phyloP scores from a whole-genome alignment of 2,797 vertebrate genomes.

The Poecilia velifera region DNA sequence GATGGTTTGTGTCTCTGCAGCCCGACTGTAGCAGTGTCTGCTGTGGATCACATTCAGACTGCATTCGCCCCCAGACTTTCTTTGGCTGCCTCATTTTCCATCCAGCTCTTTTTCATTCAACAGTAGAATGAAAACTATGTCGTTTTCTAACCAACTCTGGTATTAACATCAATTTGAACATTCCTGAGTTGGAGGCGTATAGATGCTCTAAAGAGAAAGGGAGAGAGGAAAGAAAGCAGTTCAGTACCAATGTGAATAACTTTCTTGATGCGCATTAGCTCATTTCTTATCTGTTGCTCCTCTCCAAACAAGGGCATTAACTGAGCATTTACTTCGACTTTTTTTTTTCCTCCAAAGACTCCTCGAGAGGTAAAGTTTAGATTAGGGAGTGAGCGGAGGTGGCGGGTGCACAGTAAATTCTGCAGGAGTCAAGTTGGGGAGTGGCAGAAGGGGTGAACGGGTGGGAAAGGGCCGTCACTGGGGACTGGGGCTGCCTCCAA shows the following conservation, averaged over 20 bases:
- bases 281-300: conserved; percentile 48
- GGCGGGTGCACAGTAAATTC: conserved; percentile 48
- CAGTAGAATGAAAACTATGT: conserved; percentile 70
- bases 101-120: conserved; percentile 57
- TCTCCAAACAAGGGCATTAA: conserved; percentile 88
- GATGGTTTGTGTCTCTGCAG: conserved; percentile 56
- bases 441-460: conserved; percentile 61
- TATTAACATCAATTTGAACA: conserved; percentile 77
- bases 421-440: conserved; percentile 59
- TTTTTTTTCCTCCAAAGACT: conserved; percentile 77
- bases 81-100: conserved; percentile 76
- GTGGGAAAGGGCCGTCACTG: conserved; percentile 75
- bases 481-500: conserved; percentile 82
- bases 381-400: conserved; percentile 46
- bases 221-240: conserved; percentile 51
- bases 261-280: conserved; percentile 39
- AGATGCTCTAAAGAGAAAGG: conserved; percentile 29
- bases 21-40: conserved; percentile 43
- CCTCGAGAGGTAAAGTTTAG: conserved; percentile 76
- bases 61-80: conserved; percentile 56
- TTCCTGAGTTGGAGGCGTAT: conserved; percentile 63
- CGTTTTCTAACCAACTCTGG: conserved; percentile 72
- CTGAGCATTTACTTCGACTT: conserved; percentile 67
- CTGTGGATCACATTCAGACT: conserved; percentile 49
- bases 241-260: conserved; percentile 50